phyloP scores from a whole-genome alignment of 2,797 vertebrate genomes.

The Anableps anableps region DNA sequence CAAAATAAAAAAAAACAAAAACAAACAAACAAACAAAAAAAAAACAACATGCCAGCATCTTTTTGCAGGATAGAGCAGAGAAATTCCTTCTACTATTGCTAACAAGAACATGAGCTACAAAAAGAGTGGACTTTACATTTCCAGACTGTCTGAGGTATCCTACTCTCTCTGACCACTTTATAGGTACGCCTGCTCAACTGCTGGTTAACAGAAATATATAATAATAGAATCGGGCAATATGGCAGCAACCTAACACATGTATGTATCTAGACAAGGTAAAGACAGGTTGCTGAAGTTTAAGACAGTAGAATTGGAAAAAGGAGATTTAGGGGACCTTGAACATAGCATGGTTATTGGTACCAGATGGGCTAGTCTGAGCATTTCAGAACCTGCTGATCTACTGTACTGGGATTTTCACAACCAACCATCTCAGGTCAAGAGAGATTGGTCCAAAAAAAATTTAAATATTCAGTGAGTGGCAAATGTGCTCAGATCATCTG shows the following conservation, averaged over 20 bases:
- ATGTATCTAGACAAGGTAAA: not conserved
- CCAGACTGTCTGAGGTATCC: not conserved
- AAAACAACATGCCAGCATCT: not conserved
- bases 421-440: not conserved
- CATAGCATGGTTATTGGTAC: not conserved
- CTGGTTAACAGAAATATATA: not conserved
- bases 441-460: not conserved
- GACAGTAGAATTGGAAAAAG: not conserved
- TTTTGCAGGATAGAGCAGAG: not conserved
- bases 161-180: not conserved
- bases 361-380: not conserved
- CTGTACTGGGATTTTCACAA: not conserved
- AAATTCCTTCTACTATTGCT: not conserved
- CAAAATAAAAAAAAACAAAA: not conserved
- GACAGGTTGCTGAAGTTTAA: not conserved
- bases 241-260: not conserved
- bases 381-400: not conserved
- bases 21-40: too few species aligned
- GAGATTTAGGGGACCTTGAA: not conserved
- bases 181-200: not conserved
- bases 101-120: not conserved
- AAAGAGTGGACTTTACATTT: conserved; percentile 6
- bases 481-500: not conserved
- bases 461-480: not conserved
- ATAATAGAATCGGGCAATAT: not conserved